Conservation (phyloP, 2,888 invertebrate genomes). For the Trissoscelio sp. region DNA sequence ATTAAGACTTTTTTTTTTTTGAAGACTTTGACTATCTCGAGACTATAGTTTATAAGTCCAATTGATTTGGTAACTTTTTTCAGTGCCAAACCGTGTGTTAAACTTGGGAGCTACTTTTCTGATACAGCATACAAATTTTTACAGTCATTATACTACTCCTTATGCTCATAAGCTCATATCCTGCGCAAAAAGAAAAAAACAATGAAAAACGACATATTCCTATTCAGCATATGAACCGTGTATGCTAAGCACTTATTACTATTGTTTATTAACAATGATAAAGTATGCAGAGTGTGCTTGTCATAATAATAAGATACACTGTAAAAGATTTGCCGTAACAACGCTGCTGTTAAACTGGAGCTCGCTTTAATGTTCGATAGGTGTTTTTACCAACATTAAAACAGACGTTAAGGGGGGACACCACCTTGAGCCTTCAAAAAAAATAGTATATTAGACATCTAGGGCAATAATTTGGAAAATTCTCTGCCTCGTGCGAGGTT, state of each 20-base stretch:
- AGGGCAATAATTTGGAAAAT: too few relatives aligned
- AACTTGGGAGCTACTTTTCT: conserved; percentile 41
- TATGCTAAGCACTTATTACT: conserved; percentile 67
- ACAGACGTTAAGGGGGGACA: too few relatives aligned
- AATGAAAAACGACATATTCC: conserved; percentile 61
- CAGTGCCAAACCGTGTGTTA: conserved; percentile 45
- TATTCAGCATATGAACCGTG: conserved; percentile 65
- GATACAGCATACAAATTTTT: conserved; percentile 44
- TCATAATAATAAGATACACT: conserved; percentile 61
- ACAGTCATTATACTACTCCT: conserved; percentile 62
- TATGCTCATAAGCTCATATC: conserved; percentile 67
- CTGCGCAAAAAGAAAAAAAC: conserved; percentile 62
- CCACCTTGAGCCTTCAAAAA: too few relatives aligned
- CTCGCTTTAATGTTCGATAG: conserved; percentile 47
- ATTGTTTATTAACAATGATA: conserved; percentile 63
- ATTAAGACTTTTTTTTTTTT: too few relatives aligned
- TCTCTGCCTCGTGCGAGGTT: too few relatives aligned
- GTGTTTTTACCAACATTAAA: conserved; percentile 26
- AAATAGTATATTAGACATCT: too few relatives aligned
- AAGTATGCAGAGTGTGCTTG: conserved; percentile 66
- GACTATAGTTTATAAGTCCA: too few relatives aligned
- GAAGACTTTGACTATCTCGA: too few relatives aligned
- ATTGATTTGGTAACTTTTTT: too few relatives aligned
- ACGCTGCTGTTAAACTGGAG: conserved; percentile 47
- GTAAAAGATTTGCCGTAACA: conserved; percentile 55